Conservation (phyloP, 2,888 invertebrate species). For the Phyto melanocephala region DNA sequence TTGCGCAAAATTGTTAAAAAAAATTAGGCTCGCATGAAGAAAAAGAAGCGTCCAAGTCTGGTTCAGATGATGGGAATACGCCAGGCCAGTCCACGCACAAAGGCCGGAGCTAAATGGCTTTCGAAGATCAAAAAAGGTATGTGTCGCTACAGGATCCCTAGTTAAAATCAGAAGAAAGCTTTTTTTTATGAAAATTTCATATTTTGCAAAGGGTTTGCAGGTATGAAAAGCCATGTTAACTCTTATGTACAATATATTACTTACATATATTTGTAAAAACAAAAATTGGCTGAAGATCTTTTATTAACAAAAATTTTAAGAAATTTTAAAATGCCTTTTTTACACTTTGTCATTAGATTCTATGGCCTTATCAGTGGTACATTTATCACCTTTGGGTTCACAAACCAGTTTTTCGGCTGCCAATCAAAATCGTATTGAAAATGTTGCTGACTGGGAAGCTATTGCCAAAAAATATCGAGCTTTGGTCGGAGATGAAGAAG, state of each 20-base stretch:
- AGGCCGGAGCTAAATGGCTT: constrained; percentile 93
- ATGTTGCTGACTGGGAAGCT: constrained; percentile 93
- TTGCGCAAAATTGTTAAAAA: constrained; percentile 49
- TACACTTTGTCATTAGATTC: constrained; percentile 82
- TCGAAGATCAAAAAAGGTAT: constrained; percentile 92
- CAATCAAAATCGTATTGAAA: constrained; percentile 88
- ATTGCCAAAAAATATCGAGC: constrained; percentile 93
- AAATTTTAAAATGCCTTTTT: background rate
- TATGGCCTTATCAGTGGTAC: constrained; percentile 88
- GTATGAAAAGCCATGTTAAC: constrained; percentile 15
- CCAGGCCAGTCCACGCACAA: constrained; percentile 89
- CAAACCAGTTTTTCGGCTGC: constrained; percentile 89
- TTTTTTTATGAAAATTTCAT: constrained; percentile 1
- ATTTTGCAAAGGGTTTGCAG: constrained; percentile 33
- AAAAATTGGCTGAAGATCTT: no score
- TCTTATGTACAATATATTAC: background rate
- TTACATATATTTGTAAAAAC: no score
- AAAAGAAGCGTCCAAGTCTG: constrained; percentile 89
- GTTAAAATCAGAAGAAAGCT: constrained; percentile 2
- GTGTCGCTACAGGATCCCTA: constrained; percentile 69
- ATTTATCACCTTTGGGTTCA: constrained; percentile 90
- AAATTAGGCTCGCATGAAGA: constrained; percentile 82
- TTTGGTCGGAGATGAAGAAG: constrained; percentile 84
- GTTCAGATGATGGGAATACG: constrained; percentile 90
- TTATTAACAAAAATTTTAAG: no score